Conservation (phyloP, 2,113 vertebrate species). For the Sebastes schlegelii region DNA sequence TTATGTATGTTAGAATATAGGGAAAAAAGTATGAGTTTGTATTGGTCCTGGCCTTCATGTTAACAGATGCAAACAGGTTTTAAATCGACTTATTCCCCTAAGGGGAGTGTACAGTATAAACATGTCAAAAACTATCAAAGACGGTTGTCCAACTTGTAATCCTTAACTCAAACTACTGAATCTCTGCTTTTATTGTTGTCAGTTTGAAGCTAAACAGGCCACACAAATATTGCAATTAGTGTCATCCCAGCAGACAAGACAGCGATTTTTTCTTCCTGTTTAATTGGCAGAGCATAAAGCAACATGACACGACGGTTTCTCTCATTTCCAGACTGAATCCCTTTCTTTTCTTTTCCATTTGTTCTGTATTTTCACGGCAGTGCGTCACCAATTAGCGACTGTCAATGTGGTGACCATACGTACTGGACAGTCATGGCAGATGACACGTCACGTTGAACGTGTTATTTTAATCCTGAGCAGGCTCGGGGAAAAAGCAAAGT, state of each 20-base stretch:
- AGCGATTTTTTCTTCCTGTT: conserved; percentile 28
- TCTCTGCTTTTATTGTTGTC: conserved; percentile 7
- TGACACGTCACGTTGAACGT: conserved; percentile 38
- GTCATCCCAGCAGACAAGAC: not conserved
- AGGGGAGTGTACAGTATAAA: not conserved
- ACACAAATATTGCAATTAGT: conserved; percentile 8
- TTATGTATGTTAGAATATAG: not conserved
- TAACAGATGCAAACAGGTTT: conserved; percentile 9
- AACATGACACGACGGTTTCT: conserved; percentile 20
- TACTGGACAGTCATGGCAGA: conserved; percentile 8
- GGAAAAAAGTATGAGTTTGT: not conserved
- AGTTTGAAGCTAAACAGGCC: conserved; percentile 24
- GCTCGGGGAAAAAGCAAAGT: not conserved
- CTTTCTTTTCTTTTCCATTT: conserved; percentile 22
- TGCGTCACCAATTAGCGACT: conserved; percentile 19
- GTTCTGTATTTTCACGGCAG: conserved; percentile 27
- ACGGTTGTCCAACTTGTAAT: not conserved
- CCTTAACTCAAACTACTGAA: conserved; percentile 13
- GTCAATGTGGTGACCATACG: conserved; percentile 57
- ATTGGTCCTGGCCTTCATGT: not conserved
- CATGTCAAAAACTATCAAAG: not conserved
- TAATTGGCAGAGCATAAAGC: conserved; percentile 51
- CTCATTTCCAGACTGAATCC: conserved; percentile 14
- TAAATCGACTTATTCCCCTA: conserved; percentile 6
- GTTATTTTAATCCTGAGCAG: conserved; percentile 50